phyloP scores from a whole-genome alignment of 2,113 vertebrate species.

The Orthonyx spaldingii region DNA sequence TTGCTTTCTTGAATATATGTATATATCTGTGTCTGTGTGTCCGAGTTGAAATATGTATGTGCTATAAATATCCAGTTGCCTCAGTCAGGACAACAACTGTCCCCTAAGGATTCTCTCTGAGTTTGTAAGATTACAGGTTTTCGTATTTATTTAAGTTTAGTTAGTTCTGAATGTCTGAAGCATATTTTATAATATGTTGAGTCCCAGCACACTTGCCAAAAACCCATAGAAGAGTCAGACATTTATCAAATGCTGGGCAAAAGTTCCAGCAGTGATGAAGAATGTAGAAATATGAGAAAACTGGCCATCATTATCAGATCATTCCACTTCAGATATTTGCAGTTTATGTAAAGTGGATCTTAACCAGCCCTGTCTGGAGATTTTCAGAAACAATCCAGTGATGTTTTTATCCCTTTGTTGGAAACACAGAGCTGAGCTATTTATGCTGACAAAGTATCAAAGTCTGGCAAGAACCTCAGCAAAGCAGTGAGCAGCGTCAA shows the following conservation, averaged over 20 bases:
- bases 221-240: neutral
- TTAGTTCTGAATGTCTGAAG: neutral
- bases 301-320: neutral
- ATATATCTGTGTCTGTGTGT: accelerated
- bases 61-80: neutral
- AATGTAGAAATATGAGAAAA: neutral
- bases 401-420: neutral
- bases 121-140: neutral
- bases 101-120: neutral
- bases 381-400: neutral
- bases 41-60: neutral
- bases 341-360: neutral
- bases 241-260: neutral
- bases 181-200: neutral
- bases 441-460: neutral
- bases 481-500: neutral
- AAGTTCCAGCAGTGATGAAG: neutral
- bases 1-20: neutral
- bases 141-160: neutral
- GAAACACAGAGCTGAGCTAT: neutral
- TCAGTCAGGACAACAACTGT: neutral
- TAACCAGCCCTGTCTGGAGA: neutral
- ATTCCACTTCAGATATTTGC: neutral
- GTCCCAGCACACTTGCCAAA: neutral
- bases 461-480: neutral